Evolutionary conservation across 2,797 vertebrate species (phyloP).

Genomic region (Xenopus petersii): DNA sequence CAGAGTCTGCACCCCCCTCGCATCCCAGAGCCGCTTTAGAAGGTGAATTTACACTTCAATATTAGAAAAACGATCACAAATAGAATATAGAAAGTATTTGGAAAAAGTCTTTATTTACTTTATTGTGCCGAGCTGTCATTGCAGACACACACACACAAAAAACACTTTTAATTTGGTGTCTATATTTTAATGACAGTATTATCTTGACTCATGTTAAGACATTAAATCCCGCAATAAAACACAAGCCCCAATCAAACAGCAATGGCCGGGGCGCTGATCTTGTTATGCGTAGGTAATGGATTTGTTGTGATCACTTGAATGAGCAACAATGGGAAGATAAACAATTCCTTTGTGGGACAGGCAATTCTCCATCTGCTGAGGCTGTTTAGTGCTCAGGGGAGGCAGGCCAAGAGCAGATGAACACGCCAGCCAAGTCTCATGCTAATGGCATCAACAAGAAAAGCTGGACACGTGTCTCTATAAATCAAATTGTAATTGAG

Average conservation of each 20-base stretch:
- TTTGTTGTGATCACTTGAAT: conserved; percentile 84
- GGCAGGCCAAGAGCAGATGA: conserved; percentile 66
- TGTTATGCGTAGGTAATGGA: conserved; percentile 76
- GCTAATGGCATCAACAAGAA: conserved; percentile 69
- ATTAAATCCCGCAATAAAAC: conserved; percentile 60
- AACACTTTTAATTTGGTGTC: conserved; percentile 46
- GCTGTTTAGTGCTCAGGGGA: conserved; percentile 54
- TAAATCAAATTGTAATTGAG: conserved; percentile 81
- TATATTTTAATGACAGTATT: conserved; percentile 61
- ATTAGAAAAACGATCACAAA: too few species aligned
- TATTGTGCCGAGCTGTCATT: neutral
- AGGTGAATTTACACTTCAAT: too few species aligned
- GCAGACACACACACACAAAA: conserved; percentile 49
- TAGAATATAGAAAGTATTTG: too few species aligned
- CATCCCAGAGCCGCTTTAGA: too few species aligned
- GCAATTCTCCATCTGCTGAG: conserved; percentile 90
- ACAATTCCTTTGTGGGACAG: conserved; percentile 66
- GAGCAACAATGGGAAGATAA: conserved; percentile 69
- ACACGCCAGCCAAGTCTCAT: conserved; percentile 69
- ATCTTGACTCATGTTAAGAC: conserved; percentile 63
- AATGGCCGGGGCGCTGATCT: conserved; percentile 66
- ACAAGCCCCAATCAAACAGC: conserved; percentile 52
- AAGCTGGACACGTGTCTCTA: conserved; percentile 75
- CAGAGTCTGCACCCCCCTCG: too few species aligned
- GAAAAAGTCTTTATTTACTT: too few species aligned